These are phyloP conservation scores for Calypte anna DNA, from an alignment of 2,113 vertebrate genomes.

Conservation along the genomic window DNA sequence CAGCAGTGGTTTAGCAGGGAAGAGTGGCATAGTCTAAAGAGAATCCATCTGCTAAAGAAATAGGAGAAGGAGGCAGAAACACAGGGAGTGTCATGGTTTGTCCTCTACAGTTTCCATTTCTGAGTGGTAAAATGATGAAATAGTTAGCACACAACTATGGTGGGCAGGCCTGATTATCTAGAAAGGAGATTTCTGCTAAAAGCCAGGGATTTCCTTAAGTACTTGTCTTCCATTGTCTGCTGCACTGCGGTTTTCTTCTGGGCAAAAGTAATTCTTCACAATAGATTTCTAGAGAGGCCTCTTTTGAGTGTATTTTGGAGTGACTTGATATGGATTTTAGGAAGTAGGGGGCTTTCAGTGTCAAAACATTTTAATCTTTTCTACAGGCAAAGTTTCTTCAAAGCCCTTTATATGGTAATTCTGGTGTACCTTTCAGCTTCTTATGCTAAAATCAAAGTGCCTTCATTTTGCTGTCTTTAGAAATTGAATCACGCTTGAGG, in stretches of 20 bases:
- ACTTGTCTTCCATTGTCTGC: not conserved
- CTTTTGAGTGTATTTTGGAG: slow-evolving; percentile 19
- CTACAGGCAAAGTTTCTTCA: slow-evolving; percentile 3
- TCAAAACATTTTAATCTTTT: slow-evolving; percentile 55
- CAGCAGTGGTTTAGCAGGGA: not conserved
- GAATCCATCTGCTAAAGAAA: not conserved
- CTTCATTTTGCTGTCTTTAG: slow-evolving; percentile 33
- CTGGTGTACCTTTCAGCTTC: slow-evolving; percentile 31
- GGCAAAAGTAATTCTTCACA: not conserved
- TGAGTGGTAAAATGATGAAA: not conserved
- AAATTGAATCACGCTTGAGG: not conserved
- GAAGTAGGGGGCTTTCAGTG: slow-evolving; percentile 16
- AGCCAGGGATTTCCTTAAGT: not conserved
- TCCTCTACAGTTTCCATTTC: not conserved
- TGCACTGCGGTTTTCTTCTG: not conserved
- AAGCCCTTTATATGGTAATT: slow-evolving; percentile 33
- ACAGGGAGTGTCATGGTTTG: fast-evolving
- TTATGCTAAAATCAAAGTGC: slow-evolving; percentile 45
- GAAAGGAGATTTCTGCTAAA: not conserved
- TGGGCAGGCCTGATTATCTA: not conserved
- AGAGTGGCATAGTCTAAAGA: not conserved
- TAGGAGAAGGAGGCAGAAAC: not conserved
- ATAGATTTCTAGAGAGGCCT: not conserved
- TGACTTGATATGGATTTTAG: slow-evolving; percentile 27
- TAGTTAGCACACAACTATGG: not conserved